phyloP scores from a whole-genome alignment of 2,113 vertebrate genomes.

The Eudyptes chrysolophus region DNA sequence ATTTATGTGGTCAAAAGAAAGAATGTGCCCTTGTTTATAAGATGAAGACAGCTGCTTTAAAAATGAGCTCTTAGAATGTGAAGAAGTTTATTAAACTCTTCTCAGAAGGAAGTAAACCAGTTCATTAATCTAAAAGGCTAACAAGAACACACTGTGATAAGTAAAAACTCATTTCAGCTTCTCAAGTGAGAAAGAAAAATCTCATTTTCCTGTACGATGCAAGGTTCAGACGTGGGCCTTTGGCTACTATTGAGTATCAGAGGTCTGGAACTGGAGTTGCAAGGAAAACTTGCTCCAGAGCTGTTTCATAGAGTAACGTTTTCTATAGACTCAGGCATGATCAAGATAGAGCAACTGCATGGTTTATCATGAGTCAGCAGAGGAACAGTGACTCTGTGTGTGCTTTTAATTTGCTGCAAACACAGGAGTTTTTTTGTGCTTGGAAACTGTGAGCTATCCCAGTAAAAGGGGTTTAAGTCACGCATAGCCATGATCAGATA shows the following conservation, averaged over 20 bases:
- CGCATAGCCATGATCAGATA: background rate
- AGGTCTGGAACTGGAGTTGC: background rate
- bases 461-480: background rate
- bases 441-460: background rate
- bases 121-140: slow-evolving; percentile 14
- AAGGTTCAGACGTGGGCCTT: background rate
- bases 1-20: slow-evolving; percentile 42
- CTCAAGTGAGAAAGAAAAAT: background rate
- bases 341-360: background rate
- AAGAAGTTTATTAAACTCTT: slow-evolving; percentile 28
- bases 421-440: background rate
- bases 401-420: background rate
- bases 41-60: slow-evolving; percentile 1
- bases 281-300: background rate
- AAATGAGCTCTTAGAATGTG: slow-evolving; percentile 25
- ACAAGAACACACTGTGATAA: background rate
- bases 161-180: background rate
- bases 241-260: background rate
- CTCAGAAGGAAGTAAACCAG: background rate
- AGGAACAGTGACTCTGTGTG: background rate
- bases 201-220: background rate
- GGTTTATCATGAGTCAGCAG: background rate
- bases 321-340: background rate
- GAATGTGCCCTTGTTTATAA: slow-evolving; percentile 53
- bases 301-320: background rate